These are phyloP conservation scores for Ectemnius continuus DNA, from an alignment of 2,888 invertebrate genomes.

Conservation along the genomic window DNA sequence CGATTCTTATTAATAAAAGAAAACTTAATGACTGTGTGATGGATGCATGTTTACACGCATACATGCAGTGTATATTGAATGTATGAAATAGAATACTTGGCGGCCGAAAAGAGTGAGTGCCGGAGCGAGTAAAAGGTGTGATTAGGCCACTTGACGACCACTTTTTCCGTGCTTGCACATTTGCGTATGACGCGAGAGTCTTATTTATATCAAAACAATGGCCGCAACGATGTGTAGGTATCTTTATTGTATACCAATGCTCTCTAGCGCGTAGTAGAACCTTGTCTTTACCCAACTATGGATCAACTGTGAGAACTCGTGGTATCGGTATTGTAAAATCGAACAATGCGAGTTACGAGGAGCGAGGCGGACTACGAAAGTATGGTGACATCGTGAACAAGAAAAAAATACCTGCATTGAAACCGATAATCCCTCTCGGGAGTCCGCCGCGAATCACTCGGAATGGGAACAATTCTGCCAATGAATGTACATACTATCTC, in stretches of 20 bases:
- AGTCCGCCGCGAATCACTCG: constrained; percentile 53
- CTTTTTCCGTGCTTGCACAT: constrained; percentile 47
- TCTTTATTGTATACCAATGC: constrained; percentile 54
- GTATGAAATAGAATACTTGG: constrained; percentile 14
- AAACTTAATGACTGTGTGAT: constrained; percentile 35
- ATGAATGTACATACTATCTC: constrained; percentile 69
- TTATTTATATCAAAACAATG: constrained; percentile 54
- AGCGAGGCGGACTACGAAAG: constrained; percentile 44
- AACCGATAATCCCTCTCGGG: constrained; percentile 27
- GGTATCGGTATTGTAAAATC: constrained; percentile 31
- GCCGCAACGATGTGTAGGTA: constrained; percentile 46
- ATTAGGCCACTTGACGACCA: constrained; percentile 49
- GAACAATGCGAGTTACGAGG: constrained; percentile 51
- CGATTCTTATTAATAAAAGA: constrained; percentile 38
- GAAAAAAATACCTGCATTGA: constrained; percentile 26
- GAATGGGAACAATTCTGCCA: constrained; percentile 67
- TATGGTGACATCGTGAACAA: constrained; percentile 32
- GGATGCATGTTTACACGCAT: constrained; percentile 4
- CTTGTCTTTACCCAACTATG: constrained; percentile 49
- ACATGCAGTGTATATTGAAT: constrained; percentile 6
- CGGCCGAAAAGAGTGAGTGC: neutral
- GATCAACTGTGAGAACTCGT: constrained; percentile 40
- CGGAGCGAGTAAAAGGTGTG: constrained; percentile 26
- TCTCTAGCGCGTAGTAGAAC: constrained; percentile 56
- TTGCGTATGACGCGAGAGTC: constrained; percentile 46